Base-by-base conservation (phyloP, 2,888 invertebrate species). In the Parelbella ahira region DNA sequence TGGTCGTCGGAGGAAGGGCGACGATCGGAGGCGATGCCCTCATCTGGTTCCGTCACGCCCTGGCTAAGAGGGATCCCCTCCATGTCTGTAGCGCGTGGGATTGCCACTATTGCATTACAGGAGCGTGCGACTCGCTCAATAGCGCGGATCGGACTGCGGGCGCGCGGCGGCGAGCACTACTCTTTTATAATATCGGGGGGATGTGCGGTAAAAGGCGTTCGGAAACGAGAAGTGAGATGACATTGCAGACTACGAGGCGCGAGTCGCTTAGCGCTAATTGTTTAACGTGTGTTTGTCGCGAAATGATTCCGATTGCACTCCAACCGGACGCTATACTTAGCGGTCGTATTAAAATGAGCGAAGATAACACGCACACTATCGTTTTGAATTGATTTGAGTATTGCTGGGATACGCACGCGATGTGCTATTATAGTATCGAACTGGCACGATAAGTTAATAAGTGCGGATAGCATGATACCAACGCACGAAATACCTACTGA, bases 1-100 rank as follows among this genome's bases (percentile, higher is more conserved):
- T 90, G 90, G 56, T 93, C 92, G 61, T 91, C 91, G 67, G 76
- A 74, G 56, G 86, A 82, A 52, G 76, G 78, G 55, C 84, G 79
- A 49, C 82, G 80, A 69, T 84, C 86, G 60, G 76, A 58, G 65
- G 82, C 68, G 67, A 86, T 83, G 58, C 87, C 87, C 67, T 87
- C 87, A 54, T 68, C 86, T 54, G 63, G 68, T 58, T 84, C 83
- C 51, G 71, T 71, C 68, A 69, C 56, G 63, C 63, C 66, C 65
- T 67, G 71, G 64, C 63, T 59, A 54, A 72, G 69, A 66, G 68
- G 67, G 55, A 64, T 73, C 64, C 73, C 84, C 83, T 86, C 86
- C 87, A 86, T 70, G 48, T 68, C 64, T 54, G 55, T 60, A 56
- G 63, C 66, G 65, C 63, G 68, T 64, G 65, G 61, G 61, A 60